A percentile compares a stretch with the other conserved stretches of the same genome.
phyloP scores from a whole-genome alignment of 2,888 invertebrate genomes.

The Parascotia fuliginaria region DNA sequence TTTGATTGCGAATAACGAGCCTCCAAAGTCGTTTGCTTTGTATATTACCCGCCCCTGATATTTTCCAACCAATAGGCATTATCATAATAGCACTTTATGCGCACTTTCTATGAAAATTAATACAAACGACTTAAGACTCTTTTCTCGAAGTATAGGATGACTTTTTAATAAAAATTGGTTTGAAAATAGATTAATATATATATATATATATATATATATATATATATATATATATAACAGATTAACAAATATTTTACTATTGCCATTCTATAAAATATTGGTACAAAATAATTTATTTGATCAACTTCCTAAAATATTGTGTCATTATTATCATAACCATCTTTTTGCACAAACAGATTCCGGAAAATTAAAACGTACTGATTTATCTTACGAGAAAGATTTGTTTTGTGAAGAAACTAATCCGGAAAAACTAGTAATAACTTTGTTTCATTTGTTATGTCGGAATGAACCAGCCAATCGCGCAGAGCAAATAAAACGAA shows the following conservation, averaged over 20 bases:
- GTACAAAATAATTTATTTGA: slow-evolving; percentile 1
- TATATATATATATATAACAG: no score
- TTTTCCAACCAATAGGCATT: slow-evolving; percentile 40
- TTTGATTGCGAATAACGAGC: slow-evolving; percentile 40
- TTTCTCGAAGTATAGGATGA: slow-evolving; percentile 32
- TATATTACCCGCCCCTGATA: slow-evolving; percentile 39
- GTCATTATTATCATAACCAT: slow-evolving; percentile 1
- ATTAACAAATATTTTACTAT: slow-evolving; percentile 3
- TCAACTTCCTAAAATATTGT: neutral
- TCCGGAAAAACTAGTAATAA: slow-evolving; percentile 73
- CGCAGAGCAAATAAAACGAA: slow-evolving; percentile 76
- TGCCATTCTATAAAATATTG: neutral
- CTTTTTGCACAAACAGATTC: slow-evolving; percentile 9
- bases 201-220: no score
- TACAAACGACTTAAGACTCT: slow-evolving; percentile 46
- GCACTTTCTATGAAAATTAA: slow-evolving; percentile 51
- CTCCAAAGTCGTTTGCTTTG: slow-evolving; percentile 35
- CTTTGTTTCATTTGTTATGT: slow-evolving; percentile 76
- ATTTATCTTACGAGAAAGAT: slow-evolving; percentile 35
- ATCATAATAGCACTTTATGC: slow-evolving; percentile 44
- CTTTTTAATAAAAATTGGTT: slow-evolving; percentile 1
- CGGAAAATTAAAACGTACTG: slow-evolving; percentile 30
- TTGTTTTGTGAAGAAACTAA: slow-evolving; percentile 66
- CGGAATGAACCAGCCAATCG: slow-evolving; percentile 78
- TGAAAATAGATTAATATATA: slow-evolving; percentile 1